A percentile compares a stretch with the other conserved stretches of the same genome.
These are phyloP conservation scores for Cottoperca gobio DNA, from an alignment of 2,797 vertebrate species.

Conservation along the genomic window DNA sequence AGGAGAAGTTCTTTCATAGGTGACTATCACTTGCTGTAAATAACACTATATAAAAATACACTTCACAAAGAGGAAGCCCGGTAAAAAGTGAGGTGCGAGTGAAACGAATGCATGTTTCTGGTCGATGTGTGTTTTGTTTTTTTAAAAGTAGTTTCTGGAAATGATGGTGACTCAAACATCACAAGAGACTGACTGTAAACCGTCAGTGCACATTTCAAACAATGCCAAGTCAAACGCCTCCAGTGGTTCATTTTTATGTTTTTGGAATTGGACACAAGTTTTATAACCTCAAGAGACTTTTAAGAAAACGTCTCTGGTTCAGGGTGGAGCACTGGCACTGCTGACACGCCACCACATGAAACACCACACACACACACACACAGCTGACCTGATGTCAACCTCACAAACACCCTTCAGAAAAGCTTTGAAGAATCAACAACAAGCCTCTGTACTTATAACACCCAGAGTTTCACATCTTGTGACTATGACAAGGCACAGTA, in stretches of 20 bases:
- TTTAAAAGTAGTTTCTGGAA: slow-evolving; percentile 30
- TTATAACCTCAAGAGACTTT: not conserved
- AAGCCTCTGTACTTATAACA: not conserved
- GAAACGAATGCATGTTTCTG: not conserved
- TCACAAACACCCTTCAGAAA: slow-evolving; percentile 34
- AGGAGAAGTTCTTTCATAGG: not conserved
- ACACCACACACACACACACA: not conserved
- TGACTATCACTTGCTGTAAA: slow-evolving; percentile 26
- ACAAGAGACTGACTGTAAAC: slow-evolving; percentile 4
- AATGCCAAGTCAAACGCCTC: not conserved
- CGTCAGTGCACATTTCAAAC: not conserved
- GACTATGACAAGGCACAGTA: not conserved
- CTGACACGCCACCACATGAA: slow-evolving; percentile 15
- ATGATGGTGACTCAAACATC: not conserved
- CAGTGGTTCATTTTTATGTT: not conserved
- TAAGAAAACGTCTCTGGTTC: not conserved
- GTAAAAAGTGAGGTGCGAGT: not conserved
- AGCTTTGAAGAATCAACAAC: not conserved
- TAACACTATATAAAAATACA: slow-evolving; percentile 24
- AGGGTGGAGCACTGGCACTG: slow-evolving; percentile 37
- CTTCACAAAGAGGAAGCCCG: slow-evolving; percentile 61
- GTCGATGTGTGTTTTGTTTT: not conserved
- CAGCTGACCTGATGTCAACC: slow-evolving; percentile 45
- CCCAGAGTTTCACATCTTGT: not conserved
- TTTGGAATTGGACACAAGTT: not conserved